Evolutionary conservation across 1,140 invertebrate genomes (phyloP).

Genomic region (Solenopsis invicta): DNA sequence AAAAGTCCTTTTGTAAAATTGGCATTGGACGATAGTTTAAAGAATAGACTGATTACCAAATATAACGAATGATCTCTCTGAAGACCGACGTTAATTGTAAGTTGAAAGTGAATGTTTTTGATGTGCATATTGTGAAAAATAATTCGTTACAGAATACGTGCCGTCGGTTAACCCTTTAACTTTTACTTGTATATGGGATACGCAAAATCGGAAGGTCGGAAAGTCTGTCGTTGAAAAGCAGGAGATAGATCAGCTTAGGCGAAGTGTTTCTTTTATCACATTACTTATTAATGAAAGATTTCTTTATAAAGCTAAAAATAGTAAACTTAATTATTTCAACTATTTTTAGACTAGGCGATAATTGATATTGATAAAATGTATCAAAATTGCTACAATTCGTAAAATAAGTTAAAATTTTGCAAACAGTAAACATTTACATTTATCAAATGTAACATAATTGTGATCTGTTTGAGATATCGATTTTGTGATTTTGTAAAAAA

Average conservation of each 20-base stretch:
- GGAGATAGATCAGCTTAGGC: background rate
- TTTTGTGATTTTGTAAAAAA: constrained; percentile 1
- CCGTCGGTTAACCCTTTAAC: constrained; percentile 54
- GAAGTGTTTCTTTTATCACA: background rate
- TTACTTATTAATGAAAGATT: background rate
- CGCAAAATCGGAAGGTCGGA: background rate
- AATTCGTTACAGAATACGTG: constrained; percentile 13
- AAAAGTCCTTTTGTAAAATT: constrained; percentile 32
- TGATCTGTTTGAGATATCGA: background rate
- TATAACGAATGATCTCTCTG: constrained; percentile 78
- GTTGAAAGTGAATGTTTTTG: constrained; percentile 29
- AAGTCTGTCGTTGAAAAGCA: constrained; percentile 4
- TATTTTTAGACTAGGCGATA: background rate
- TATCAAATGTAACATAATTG: constrained; percentile 9
- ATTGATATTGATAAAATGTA: background rate
- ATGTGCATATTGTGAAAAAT: constrained; percentile 43
- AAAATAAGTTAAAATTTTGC: background rate
- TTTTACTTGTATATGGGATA: background rate
- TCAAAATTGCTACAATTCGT: background rate
- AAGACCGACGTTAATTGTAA: constrained; percentile 69
- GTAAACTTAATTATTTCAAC: constrained; percentile 1
- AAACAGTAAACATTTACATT: constrained; percentile 1
- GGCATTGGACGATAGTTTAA: constrained; percentile 25
- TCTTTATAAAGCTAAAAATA: background rate
- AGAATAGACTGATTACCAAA: constrained; percentile 78